Evolutionary conservation across 2,888 invertebrate genomes (phyloP).

Genomic region (Ectemnius lituratus): DNA sequence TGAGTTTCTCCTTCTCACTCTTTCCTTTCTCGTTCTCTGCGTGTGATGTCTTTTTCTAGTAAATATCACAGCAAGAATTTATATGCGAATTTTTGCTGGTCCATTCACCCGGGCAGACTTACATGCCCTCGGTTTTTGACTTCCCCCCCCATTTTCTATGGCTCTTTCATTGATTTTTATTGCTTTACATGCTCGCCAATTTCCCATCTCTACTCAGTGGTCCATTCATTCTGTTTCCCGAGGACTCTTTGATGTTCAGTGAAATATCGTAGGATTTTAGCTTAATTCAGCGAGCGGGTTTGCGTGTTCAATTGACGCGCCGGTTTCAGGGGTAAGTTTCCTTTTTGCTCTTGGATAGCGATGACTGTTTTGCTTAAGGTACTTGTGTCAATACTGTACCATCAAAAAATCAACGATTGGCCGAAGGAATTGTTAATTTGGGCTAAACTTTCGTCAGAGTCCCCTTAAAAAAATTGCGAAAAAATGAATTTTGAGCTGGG

Average conservation of each 20-base stretch:
- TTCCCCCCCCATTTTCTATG: too few relatives aligned
- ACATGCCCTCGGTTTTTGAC: slow-evolving; percentile 2
- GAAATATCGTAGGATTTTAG: too few relatives aligned
- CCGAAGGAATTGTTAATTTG: too few relatives aligned
- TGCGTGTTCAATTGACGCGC: too few relatives aligned
- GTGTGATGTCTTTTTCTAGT: slow-evolving; percentile 30
- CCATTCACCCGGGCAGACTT: slow-evolving; percentile 9
- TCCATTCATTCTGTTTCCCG: not conserved
- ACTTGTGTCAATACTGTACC: too few relatives aligned
- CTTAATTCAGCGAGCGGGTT: too few relatives aligned
- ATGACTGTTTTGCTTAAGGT: slow-evolving; percentile 29
- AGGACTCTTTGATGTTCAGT: not conserved
- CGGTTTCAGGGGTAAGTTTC: not conserved
- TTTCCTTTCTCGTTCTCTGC: slow-evolving; percentile 1
- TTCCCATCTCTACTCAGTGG: too few relatives aligned
- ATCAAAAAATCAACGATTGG: too few relatives aligned
- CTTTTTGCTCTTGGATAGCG: slow-evolving; percentile 4
- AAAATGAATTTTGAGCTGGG: too few relatives aligned
- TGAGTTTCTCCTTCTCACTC: slow-evolving; percentile 1
- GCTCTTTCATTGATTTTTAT: slow-evolving; percentile 30
- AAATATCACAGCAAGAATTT: slow-evolving; percentile 38
- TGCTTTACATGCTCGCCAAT: slow-evolving; percentile 12
- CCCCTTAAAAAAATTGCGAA: too few relatives aligned
- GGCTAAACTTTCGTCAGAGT: too few relatives aligned
- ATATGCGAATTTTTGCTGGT: slow-evolving; percentile 36